A percentile compares a stretch with the other conserved stretches of the same genome.
phyloP scores from a whole-genome alignment of 30 jellyfish, hydroid and myxozoan species.

The Pelagia noctiluca region DNA sequence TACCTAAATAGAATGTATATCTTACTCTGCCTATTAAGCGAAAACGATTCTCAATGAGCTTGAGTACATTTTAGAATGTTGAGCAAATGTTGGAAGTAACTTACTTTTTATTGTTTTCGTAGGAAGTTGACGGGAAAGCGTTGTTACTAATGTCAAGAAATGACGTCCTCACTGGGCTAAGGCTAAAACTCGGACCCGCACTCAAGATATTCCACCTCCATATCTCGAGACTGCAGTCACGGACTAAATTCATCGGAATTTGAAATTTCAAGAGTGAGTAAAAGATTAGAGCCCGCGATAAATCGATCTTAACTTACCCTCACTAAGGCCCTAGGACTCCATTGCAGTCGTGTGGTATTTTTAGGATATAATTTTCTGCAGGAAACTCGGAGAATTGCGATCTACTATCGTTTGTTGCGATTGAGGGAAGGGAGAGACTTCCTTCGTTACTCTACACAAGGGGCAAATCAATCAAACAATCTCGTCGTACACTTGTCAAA shows the following conservation, averaged over 20 bases:
- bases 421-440: too few species aligned
- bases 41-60: too few species aligned
- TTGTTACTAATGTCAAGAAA: constrained; percentile 94
- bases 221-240: constrained; percentile 82
- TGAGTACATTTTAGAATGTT: too few species aligned
- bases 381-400: too few species aligned
- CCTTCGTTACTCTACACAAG: too few species aligned
- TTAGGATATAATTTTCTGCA: too few species aligned
- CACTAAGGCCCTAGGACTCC: background rate
- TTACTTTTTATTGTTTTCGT: constrained; percentile 4
- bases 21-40: too few species aligned
- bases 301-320: background rate
- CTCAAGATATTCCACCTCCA: constrained; percentile 91
- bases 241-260: constrained; percentile 90
- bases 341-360: too few species aligned
- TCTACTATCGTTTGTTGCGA: too few species aligned
- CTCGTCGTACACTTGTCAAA: too few species aligned
- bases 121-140: constrained; percentile 98
- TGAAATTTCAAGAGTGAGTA: background rate
- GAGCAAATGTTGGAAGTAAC: background rate
- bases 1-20: too few species aligned
- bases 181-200: constrained; percentile 96
- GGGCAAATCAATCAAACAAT: too few species aligned
- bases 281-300: background rate
- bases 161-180: constrained; percentile 94